Conservation (phyloP, 2,888 invertebrate genomes). For the Brachylomia viminalis region DNA sequence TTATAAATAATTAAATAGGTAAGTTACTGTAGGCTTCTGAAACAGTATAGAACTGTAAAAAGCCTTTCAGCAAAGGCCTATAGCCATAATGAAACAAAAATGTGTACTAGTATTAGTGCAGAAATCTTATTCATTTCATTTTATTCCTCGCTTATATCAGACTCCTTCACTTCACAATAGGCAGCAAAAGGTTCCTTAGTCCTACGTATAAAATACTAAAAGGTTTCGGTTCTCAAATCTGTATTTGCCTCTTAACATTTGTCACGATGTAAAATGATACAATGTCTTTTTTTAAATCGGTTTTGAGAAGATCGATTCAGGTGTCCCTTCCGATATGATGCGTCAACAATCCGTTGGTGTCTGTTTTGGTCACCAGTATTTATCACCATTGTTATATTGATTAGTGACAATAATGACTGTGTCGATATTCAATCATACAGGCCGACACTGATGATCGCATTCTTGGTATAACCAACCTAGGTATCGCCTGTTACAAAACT, state of each 20-base stretch:
- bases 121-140: conserved; percentile 19
- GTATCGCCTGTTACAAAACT: not conserved
- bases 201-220: conserved; percentile 36
- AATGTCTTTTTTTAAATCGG: conserved; percentile 21
- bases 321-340: conserved; percentile 18
- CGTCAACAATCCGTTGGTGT: conserved; percentile 10
- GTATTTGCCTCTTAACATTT: conserved; percentile 54
- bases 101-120: conserved; percentile 14
- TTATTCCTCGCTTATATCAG: conserved; percentile 3
- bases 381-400: not conserved
- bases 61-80: not conserved
- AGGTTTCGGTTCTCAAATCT: conserved; percentile 46
- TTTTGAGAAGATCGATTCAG: conserved; percentile 24
- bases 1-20: not conserved
- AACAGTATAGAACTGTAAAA: not conserved
- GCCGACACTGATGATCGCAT: not conserved
- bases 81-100: not conserved
- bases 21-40: not conserved
- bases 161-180: conserved; percentile 46
- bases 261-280: conserved; percentile 32
- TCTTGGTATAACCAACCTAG: not conserved
- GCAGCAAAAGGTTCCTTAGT: conserved; percentile 23
- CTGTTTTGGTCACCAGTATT: not conserved
- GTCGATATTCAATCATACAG: not conserved
- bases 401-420: not conserved